Percentiles rank a stretch among this genome's conserved stretches.
phyloP scores from a whole-genome alignment of 2,797 vertebrate species.

The Pogoniulus pusillus region DNA sequence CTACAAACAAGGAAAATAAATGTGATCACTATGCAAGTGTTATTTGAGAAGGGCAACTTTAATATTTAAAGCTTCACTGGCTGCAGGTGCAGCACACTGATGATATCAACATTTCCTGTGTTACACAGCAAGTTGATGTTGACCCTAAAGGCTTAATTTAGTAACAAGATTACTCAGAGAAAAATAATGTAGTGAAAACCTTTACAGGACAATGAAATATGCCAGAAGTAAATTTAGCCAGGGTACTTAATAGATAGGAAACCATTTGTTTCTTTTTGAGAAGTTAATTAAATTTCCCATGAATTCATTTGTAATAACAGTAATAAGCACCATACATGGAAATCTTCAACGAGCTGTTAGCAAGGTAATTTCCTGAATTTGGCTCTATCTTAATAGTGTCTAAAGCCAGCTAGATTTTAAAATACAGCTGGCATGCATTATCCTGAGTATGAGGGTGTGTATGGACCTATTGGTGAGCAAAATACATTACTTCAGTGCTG shows the following conservation, averaged over 20 bases:
- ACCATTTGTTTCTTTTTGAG: constrained; percentile 54
- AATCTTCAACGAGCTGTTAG: constrained; percentile 35
- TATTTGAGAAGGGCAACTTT: background rate
- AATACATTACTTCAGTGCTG: background rate
- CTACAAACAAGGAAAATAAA: background rate
- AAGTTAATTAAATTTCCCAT: constrained; percentile 65
- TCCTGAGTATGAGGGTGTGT: background rate
- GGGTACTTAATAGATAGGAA: constrained; percentile 38
- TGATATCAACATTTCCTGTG: background rate
- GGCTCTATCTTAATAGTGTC: constrained; percentile 37
- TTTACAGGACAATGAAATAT: constrained; percentile 18
- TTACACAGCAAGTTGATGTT: background rate
- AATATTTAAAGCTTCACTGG: background rate
- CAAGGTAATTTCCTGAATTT: constrained; percentile 70
- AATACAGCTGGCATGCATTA: constrained; percentile 58
- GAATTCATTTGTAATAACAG: constrained; percentile 57
- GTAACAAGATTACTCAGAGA: constrained; percentile 50
- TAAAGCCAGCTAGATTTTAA: constrained; percentile 39
- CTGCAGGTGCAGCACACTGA: background rate
- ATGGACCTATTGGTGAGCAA: background rate
- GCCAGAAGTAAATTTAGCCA: constrained; percentile 57
- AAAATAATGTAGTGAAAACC: constrained; percentile 43
- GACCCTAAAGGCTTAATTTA: constrained; percentile 33
- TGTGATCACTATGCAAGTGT: background rate
- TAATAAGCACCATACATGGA: constrained; percentile 53